Evolutionary conservation across 2,797 vertebrate genomes (phyloP).

Genomic region (Lepus townsendii): DNA sequence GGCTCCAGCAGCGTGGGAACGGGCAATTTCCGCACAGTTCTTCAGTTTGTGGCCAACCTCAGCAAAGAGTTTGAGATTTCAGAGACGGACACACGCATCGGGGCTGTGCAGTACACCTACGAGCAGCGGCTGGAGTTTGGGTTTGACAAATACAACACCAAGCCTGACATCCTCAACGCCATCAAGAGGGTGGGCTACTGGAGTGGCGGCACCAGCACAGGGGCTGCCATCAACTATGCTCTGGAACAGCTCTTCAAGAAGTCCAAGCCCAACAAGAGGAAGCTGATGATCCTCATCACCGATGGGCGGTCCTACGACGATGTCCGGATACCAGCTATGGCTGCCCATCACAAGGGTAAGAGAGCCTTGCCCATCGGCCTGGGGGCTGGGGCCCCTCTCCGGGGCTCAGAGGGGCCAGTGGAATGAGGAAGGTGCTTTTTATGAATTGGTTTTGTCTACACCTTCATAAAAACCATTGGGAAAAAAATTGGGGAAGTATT

Average conservation of each 20-base stretch:
- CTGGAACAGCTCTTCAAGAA: conserved; percentile 97
- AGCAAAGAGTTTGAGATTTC: conserved; percentile 98
- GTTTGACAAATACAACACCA: conserved; percentile 94
- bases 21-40: conserved; percentile 96
- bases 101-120: conserved; percentile 98
- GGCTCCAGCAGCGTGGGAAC: conserved; percentile 99
- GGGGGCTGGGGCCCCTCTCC: too few relatives aligned
- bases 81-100: conserved; percentile 96
- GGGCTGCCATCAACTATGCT: conserved; percentile 96
- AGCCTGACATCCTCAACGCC: conserved; percentile 94
- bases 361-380: fast-evolving
- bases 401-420: neutral
- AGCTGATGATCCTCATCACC: conserved; percentile 98
- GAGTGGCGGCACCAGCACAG: conserved; percentile 98
- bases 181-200: conserved; percentile 97
- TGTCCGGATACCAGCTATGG: conserved; percentile 92
- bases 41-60: conserved; percentile 98
- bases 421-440: neutral
- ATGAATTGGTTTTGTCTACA: neutral
- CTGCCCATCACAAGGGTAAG: conserved; percentile 95
- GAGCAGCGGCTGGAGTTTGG: conserved; percentile 98
- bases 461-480: neutral
- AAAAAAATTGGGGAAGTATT: neutral
- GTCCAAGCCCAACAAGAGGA: conserved; percentile 98
- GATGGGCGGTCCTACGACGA: conserved; percentile 98